Evolutionary conservation across 2,113 vertebrate genomes (phyloP), one percentile per base, ranked within the genome.

Genomic region (Diphyllodes magnificus): DNA sequence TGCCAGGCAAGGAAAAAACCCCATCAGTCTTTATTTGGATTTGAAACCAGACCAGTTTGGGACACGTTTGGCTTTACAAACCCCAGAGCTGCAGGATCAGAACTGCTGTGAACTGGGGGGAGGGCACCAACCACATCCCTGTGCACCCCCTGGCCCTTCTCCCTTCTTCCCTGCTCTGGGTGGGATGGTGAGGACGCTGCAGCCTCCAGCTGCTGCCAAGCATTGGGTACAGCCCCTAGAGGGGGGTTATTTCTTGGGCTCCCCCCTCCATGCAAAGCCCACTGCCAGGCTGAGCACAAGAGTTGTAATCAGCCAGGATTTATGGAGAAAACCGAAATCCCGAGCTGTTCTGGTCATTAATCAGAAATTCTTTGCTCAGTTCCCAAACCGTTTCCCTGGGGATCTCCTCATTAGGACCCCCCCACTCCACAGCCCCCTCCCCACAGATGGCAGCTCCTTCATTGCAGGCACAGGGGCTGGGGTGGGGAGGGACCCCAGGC

Each of bases 251-350:
- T 90, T 54, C 51, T 44, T 1, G 8, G 73, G 25, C 7, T 45
- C n/a, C 44, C 68, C 40, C 13, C 40, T 65, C 30, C 44, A 20
- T 1, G 44, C 65, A 82, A 63, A 88, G 42, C 78, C 31, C 0
- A 1, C 63, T 88, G 82, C 51, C 57, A 56, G 68, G 90, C 84
- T 91, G 80, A 76, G 91, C 19, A 5, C 22, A 5, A 25, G 42
- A 50, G 37, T 79, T 94, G 5, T 86, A 85, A 92, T 81, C 82
- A 90, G 82, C 66, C 88, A 64, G 91, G 88, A 94, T 92, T 90
- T 90, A 94, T 88, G 85, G 85, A 73, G 88, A 80, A 93, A 92
- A 77, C 37, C 5, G 1, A 88, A 92, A 92, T 90, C 88, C 88
- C 0, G 10, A 73, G 71, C 69, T 82, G 77, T 64, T 85, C 59